Evolutionary conservation across 2,113 vertebrate genomes (phyloP), one percentile per base, ranked within the genome.

Genomic region (Cygnus buccinator): DNA sequence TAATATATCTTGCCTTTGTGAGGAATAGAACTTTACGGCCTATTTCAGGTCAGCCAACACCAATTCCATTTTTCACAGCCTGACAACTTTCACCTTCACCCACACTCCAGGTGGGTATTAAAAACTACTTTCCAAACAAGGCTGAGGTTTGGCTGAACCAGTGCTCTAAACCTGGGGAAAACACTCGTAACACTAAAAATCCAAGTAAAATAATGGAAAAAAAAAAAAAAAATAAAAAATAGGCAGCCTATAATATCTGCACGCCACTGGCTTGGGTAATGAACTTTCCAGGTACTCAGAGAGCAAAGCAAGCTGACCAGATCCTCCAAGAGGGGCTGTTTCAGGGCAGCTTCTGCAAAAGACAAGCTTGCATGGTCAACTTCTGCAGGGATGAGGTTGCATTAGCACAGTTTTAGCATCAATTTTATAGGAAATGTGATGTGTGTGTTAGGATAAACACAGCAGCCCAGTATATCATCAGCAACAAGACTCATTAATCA

Each of bases 41-140:
- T 97, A 96, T 98, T 98, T 97, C 98, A 98, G 98, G 98, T 97
- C 98, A 98, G 97, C 97, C 97, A 96, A 97, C 97, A 95, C 97
- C 48, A 97, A 97, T 97, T 97, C 96, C 97, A 97, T 98, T 98
- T 98, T 98, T 98, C 98, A 98, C 97, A 97, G 97, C 96, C 98
- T 98, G 98, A 98, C 98, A 98, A 97, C 95, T 98, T 98, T 98
- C 98, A 98, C 98, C 98, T 98, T 98, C 98, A 98, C 96, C 97
- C 97, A 98, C 87, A 93, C 91, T 98, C 93, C 93, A 96, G 89
- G 92, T 85, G 84, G 92, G 70, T 96, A 97, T 95, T 95, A 97
- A 97, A 97, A 96, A 93, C 84, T 95, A 92, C 93, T 97, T 97
- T 95, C 93, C 93, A 97, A 96, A 96, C 86, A 96, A 88, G 91